Percentiles rank a stretch among this genome's conserved stretches.
Conservation (phyloP, 2,797 vertebrate species). For the Lepilemur septentrionalis region DNA sequence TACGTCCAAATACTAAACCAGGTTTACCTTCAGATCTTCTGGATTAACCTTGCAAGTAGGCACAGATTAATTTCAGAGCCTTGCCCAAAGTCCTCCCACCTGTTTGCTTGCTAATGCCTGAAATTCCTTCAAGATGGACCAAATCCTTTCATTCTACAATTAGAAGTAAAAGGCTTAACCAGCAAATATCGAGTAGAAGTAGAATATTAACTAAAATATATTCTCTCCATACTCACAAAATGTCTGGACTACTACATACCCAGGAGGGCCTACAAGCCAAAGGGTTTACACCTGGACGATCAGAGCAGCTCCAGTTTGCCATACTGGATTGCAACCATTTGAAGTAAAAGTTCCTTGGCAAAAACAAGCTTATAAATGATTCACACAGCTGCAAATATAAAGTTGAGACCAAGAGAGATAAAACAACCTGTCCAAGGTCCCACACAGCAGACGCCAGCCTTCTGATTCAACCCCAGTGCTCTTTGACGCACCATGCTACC, state of each 20-base stretch:
- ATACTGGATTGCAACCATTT: background rate
- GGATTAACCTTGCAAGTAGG: slow-evolving; percentile 58
- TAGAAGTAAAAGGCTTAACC: slow-evolving; percentile 60
- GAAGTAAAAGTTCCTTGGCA: background rate
- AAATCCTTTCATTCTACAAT: slow-evolving; percentile 55
- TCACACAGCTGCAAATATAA: background rate
- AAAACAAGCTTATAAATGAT: background rate
- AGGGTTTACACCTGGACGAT: background rate
- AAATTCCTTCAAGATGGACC: slow-evolving; percentile 55
- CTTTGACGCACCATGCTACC: rapidly evolving
- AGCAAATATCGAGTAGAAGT: slow-evolving; percentile 40
- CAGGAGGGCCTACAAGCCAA: background rate
- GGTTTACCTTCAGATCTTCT: slow-evolving; percentile 59
- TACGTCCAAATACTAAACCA: slow-evolving; percentile 20
- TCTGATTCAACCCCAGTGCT: background rate
- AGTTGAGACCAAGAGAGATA: background rate
- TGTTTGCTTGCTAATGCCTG: slow-evolving; percentile 43
- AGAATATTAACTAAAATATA: slow-evolving; percentile 11
- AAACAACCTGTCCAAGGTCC: background rate
- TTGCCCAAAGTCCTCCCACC: slow-evolving; percentile 19
- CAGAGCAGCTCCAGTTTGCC: background rate
- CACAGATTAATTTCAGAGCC: slow-evolving; percentile 47
- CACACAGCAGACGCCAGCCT: background rate
- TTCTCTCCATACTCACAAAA: background rate
- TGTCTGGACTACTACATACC: background rate